A percentile compares a stretch with the other conserved stretches of the same genome.
Evolutionary conservation across 2,113 vertebrate species (phyloP).

Genomic region (Panthera uncia): DNA sequence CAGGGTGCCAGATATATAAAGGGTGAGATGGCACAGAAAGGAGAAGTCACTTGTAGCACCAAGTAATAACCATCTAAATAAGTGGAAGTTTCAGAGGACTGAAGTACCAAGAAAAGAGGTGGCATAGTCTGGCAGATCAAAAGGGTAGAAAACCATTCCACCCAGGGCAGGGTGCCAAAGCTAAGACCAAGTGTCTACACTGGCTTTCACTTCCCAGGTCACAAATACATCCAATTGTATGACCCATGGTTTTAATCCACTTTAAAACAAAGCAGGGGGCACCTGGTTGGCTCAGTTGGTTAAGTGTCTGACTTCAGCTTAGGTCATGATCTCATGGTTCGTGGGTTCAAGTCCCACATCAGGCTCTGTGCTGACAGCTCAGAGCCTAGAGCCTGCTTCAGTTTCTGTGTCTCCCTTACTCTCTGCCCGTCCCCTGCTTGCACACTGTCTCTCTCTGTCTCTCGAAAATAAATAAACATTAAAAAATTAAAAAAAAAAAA

Average conservation of each 20-base stretch:
- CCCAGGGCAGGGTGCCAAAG: background rate
- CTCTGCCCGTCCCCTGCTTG: no score
- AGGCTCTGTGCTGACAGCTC: no score
- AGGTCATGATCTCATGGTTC: no score
- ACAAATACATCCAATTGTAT: background rate
- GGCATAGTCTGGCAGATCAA: background rate
- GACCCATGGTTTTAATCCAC: no score
- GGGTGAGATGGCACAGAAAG: background rate
- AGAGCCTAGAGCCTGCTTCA: no score
- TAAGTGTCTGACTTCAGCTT: no score
- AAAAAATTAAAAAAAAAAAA: background rate
- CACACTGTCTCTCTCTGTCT: no score
- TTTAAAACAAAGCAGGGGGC: background rate
- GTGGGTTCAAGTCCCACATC: no score
- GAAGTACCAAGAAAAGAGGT: background rate
- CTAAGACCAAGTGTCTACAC: background rate
- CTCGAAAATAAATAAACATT: no score
- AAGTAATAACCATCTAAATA: background rate
- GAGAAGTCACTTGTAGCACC: background rate
- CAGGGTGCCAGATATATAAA: background rate
- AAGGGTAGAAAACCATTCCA: rapidly evolving
- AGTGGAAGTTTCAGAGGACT: background rate
- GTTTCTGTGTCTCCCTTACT: no score
- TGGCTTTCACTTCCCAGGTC: background rate
- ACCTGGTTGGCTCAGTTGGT: no score